Evolutionary conservation across 2,888 invertebrate species (phyloP), one percentile per base, ranked within the genome.

Genomic region (Clepsis dumicolana): DNA sequence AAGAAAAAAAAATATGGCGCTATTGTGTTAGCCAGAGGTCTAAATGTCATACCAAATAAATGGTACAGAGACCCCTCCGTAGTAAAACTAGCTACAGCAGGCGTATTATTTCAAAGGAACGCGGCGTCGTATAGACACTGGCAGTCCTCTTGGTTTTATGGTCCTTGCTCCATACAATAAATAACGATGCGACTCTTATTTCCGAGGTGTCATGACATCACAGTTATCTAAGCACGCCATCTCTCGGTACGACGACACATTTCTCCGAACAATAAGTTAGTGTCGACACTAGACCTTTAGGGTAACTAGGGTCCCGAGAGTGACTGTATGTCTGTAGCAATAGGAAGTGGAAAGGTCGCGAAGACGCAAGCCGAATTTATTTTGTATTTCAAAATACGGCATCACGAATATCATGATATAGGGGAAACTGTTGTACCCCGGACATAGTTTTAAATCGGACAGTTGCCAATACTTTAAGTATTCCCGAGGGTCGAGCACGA

Each of bases 261-360:
- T 67, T 67, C 67, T 62, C 67, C 50, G 62, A 62, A 67, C 67
- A 67, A 67, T 67, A 62, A 53, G 56, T 67, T 57, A 62, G 62
- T 57, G 62, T 67, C 67, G 67, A 63, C 67, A 67, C 56, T 56
- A 38, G 56, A 50, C 27, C 62, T 56, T 62, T 62, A 18, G 35
- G 48, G 56, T 63, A 50, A 62, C 57, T 67, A 67, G 61, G 38
- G 66, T 61, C 62, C 54, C 62, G 54, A 66, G 66, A 66, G 60
- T 61, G 59, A 60, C n/a, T n/a, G n/a, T 65, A 54, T 57, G 50
- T 32, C 16, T 48, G 62, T 57, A 50, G 62, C 25, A 62, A 57
- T 57, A 67, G 67, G 35, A 67, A 67, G 16, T 52, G 41, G 29
- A 65, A 57, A 57, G 62, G 62, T 67, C 62, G 50, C 1, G 62